These are phyloP conservation scores for Urophycis tenuis DNA, from an alignment of 2,797 vertebrate species.

Conservation along the genomic window DNA sequence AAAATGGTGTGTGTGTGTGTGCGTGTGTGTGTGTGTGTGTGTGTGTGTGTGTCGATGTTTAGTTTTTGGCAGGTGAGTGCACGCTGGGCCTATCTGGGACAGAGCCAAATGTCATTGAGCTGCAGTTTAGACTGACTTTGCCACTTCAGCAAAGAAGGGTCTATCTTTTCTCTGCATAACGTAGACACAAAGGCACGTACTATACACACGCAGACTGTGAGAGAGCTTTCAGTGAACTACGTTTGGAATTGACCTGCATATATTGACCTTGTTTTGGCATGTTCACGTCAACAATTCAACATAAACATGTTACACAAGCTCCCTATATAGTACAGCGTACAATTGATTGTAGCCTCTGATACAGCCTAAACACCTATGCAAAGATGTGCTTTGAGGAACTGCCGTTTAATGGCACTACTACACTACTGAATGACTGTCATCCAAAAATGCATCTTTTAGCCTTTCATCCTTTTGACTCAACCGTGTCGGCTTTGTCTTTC, in stretches of 20 bases:
- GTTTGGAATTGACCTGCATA: not conserved
- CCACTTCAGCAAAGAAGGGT: conserved; percentile 50
- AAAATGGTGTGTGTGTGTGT: conserved; percentile 23
- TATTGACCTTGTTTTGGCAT: not conserved
- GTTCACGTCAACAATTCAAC: not conserved
- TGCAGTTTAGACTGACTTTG: conserved; percentile 53
- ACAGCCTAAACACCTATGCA: not conserved
- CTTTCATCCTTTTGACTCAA: not conserved
- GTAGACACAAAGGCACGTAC: conserved; percentile 18
- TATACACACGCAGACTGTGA: not conserved
- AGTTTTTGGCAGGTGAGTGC: conserved; percentile 43
- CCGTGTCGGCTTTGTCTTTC: not conserved
- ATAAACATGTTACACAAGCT: not conserved
- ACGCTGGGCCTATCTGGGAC: conserved; percentile 31
- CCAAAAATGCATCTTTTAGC: not conserved
- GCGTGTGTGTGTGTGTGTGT: conserved; percentile 1
- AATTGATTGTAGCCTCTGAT: not conserved
- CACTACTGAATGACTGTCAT: not conserved
- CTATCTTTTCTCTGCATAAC: not conserved
- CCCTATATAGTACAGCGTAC: no score
- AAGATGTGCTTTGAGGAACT: not conserved
- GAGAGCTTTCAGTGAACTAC: not conserved
- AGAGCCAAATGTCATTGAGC: conserved; percentile 38
- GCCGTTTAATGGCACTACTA: not conserved
- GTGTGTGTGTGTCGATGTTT: conserved; percentile 27